Conservation (phyloP, 2,797 vertebrate genomes). For the Babyrousa celebensis region DNA sequence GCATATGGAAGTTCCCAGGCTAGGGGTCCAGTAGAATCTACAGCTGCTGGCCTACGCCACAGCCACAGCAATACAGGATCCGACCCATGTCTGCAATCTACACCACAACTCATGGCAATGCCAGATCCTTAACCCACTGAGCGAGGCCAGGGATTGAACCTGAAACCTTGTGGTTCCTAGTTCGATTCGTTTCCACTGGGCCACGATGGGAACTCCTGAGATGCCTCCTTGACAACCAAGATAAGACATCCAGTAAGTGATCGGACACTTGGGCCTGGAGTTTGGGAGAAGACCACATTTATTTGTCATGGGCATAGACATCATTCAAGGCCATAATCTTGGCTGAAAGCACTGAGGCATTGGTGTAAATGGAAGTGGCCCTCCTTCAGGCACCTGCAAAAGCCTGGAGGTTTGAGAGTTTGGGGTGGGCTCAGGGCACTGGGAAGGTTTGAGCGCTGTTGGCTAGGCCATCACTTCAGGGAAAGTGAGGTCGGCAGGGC, state of each 20-base stretch:
- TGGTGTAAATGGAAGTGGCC: not conserved
- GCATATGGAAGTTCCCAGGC: too few relatives aligned
- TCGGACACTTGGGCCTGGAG: not conserved
- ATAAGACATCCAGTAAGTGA: not conserved
- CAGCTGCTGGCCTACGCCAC: too few relatives aligned
- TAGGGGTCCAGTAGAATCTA: too few relatives aligned
- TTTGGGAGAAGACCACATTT: not conserved
- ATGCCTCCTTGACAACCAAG: not conserved
- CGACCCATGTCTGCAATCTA: too few relatives aligned
- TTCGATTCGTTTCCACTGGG: too few relatives aligned
- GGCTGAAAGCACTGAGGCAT: fast-evolving
- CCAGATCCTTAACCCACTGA: too few relatives aligned
- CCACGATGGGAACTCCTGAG: not conserved
- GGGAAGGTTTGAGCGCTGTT: not conserved
- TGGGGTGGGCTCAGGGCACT: not conserved
- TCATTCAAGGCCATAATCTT: not conserved
- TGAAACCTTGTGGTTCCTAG: too few relatives aligned
- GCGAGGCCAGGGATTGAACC: too few relatives aligned
- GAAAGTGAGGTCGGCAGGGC: not conserved
- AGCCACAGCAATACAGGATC: too few relatives aligned
- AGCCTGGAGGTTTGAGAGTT: not conserved
- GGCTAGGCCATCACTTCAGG: not conserved
- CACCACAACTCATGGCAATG: too few relatives aligned
- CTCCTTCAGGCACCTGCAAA: not conserved
- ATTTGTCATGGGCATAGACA: not conserved